Percentiles rank a stretch among this genome's conserved stretches.
phyloP scores from a whole-genome alignment of 1,140 invertebrate genomes.

The Anoplophora glabripennis region DNA sequence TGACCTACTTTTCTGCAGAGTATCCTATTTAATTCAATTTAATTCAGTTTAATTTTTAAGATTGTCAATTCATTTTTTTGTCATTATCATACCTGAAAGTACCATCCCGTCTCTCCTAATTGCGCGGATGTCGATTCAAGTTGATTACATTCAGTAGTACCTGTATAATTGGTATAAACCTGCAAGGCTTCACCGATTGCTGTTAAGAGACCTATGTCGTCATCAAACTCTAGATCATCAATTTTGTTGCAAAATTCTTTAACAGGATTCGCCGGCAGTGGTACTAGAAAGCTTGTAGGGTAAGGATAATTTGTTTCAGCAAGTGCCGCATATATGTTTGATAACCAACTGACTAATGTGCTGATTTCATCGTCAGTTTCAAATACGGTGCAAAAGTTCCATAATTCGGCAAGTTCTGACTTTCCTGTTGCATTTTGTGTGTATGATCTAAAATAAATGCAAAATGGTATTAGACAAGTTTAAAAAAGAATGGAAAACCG shows the following conservation, averaged over 20 bases:
- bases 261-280: conserved; percentile 83
- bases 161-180: conserved; percentile 84
- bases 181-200: conserved; percentile 67
- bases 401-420: conserved; percentile 66
- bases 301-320: conserved; percentile 96
- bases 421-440: conserved; percentile 60
- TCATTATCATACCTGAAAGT: conserved; percentile 63
- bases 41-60: too few species aligned
- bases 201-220: conserved; percentile 56
- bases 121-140: conserved; percentile 53
- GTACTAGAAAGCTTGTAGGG: conserved; percentile 72
- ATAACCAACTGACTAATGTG: conserved; percentile 58
- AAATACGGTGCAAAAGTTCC: conserved; percentile 70
- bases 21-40: too few species aligned
- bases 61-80: too few species aligned
- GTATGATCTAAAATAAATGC: conserved; percentile 48
- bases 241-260: conserved; percentile 54
- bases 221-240: conserved; percentile 43
- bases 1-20: too few species aligned
- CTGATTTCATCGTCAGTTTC: conserved; percentile 57
- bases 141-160: conserved; percentile 64
- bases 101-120: conserved; percentile 71
- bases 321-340: conserved; percentile 70
- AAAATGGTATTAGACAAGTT: too few species aligned
- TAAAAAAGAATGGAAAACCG: too few species aligned